These are phyloP conservation scores for Liolophura sinensis DNA, from an alignment of 1,140 invertebrate species.

Conservation along the genomic window DNA sequence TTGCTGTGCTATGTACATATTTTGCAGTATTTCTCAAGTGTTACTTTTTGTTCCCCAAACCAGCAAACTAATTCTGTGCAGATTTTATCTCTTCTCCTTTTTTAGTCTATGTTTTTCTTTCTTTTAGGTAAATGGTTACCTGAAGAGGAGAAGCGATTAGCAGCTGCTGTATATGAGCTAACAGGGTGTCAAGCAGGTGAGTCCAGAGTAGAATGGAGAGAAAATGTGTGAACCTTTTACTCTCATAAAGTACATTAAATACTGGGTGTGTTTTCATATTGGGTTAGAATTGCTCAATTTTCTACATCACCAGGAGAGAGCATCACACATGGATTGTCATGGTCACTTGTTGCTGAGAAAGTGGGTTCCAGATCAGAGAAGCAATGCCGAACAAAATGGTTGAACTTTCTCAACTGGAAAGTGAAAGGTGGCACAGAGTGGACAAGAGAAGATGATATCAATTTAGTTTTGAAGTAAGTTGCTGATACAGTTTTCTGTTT, in stretches of 20 bases:
- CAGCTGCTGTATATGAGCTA: constrained; percentile 60
- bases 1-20: too few species aligned
- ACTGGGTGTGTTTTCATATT: neutral
- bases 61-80: too few species aligned
- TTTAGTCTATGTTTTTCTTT: constrained; percentile 9
- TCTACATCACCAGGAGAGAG: constrained; percentile 42
- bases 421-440: constrained; percentile 61
- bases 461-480: constrained; percentile 58
- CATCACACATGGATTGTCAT: constrained; percentile 59
- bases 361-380: constrained; percentile 63
- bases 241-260: neutral
- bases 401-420: constrained; percentile 65
- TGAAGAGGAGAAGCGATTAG: constrained; percentile 59
- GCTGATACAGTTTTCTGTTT: neutral
- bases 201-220: neutral
- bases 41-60: neutral
- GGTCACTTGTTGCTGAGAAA: constrained; percentile 59
- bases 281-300: neutral
- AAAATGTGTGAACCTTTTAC: neutral
- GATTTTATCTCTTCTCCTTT: too few species aligned
- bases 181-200: constrained; percentile 57
- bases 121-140: constrained; percentile 60
- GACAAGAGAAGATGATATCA: constrained; percentile 61
- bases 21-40: too few species aligned
- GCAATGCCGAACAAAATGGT: constrained; percentile 64